Percentiles rank a stretch among this genome's conserved stretches.
These are phyloP conservation scores for Heliconius sara DNA, from an alignment of 2,888 invertebrate species.

Conservation along the genomic window DNA sequence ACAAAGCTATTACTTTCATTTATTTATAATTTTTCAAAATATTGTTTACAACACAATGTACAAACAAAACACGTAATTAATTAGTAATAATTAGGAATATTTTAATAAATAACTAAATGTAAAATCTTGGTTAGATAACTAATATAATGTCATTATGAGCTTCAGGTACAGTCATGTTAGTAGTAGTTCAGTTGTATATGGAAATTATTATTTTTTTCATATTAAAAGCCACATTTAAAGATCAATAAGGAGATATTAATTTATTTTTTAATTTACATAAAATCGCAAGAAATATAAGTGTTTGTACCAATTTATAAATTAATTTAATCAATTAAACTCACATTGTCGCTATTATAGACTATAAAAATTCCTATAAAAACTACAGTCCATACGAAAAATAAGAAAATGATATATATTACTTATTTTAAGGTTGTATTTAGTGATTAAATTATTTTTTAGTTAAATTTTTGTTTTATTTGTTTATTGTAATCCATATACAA, in stretches of 20 bases:
- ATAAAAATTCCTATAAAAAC: no score
- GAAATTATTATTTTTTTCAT: neutral
- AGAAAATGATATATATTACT: neutral
- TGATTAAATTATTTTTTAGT: no score
- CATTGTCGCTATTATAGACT: no score
- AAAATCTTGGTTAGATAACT: constrained; percentile 22
- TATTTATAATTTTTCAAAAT: constrained; percentile 17
- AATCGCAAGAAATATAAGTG: no score
- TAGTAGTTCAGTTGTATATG: constrained; percentile 7
- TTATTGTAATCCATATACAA: constrained; percentile 3
- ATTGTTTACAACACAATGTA: constrained; percentile 13
- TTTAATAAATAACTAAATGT: constrained; percentile 20
- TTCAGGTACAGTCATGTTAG: constrained; percentile 30
- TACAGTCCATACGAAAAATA: no score
- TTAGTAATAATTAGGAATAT: constrained; percentile 24
- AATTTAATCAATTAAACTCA: no score
- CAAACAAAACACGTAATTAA: constrained; percentile 7
- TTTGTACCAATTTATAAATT: no score
- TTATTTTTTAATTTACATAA: no score
- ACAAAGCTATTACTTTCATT: neutral
- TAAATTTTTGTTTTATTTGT: neutral
- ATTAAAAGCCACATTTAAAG: neutral
- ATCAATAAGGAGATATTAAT: no score
- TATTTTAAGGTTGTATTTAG: neutral
- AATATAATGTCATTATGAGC: constrained; percentile 26